A percentile compares a stretch with the other conserved stretches of the same genome.
These are phyloP conservation scores for Doryteuthis pealeii DNA, from an alignment of 1,140 invertebrate species.

Conservation along the genomic window DNA sequence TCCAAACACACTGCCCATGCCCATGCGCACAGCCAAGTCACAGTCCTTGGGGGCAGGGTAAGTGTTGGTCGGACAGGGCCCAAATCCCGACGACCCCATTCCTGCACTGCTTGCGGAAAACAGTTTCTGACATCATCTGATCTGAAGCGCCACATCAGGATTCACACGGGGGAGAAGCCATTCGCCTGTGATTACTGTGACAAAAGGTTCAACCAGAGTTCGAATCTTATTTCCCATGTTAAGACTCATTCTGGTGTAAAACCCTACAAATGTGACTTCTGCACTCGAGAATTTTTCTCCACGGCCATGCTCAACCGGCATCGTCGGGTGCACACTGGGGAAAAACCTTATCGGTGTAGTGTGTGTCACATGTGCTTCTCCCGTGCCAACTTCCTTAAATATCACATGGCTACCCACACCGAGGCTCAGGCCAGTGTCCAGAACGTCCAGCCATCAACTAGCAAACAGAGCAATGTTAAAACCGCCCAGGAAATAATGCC, in stretches of 20 bases:
- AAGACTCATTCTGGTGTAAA: constrained; percentile 93
- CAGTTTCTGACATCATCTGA: constrained; percentile 93
- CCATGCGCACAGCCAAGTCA: background rate
- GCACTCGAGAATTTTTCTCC: constrained; percentile 60
- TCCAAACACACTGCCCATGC: background rate
- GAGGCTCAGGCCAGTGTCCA: background rate
- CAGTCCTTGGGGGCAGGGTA: too few species aligned
- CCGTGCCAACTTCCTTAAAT: constrained; percentile 4
- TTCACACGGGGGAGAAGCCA: constrained; percentile 5
- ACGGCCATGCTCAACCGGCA: background rate
- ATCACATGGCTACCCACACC: background rate
- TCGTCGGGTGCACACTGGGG: constrained; percentile 1
- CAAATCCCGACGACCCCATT: constrained; percentile 14
- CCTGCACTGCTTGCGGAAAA: constrained; percentile 93
- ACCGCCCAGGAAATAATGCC: background rate
- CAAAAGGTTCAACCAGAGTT: background rate
- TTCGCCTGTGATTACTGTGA: background rate
- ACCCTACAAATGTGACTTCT: constrained; percentile 91
- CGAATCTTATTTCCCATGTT: constrained; percentile 68
- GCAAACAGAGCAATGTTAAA: background rate
- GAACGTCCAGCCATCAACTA: background rate
- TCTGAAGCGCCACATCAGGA: constrained; percentile 68
- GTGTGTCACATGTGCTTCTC: background rate
- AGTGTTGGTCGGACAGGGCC: background rate
- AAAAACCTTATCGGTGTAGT: constrained; percentile 5